These are phyloP conservation scores for Melikaiella ostensackeni DNA, from an alignment of 2,888 invertebrate species.

Conservation along the genomic window DNA sequence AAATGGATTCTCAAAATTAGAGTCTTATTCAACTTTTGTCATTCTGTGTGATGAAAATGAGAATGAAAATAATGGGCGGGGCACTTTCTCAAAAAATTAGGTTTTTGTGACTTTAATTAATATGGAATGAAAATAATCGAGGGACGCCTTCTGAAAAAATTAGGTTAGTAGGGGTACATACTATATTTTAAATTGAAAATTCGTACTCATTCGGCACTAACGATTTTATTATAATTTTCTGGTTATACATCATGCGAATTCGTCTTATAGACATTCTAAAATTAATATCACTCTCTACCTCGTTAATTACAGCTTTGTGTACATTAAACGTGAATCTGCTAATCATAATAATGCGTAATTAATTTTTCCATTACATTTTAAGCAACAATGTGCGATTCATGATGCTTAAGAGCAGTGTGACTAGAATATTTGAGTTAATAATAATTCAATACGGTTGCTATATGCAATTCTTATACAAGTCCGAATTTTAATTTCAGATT, in stretches of 20 bases:
- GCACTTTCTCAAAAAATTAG: no score
- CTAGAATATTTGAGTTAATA: conserved; percentile 22
- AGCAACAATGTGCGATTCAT: conserved; percentile 33
- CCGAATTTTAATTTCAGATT: neutral
- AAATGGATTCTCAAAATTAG: no score
- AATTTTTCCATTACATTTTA: conserved; percentile 20
- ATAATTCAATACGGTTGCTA: conserved; percentile 5
- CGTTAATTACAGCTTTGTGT: conserved; percentile 57
- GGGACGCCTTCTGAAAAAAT: no score
- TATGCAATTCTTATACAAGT: neutral
- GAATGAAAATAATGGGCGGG: no score
- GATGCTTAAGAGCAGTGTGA: conserved; percentile 16
- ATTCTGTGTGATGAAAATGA: no score
- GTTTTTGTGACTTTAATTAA: no score
- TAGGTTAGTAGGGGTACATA: no score
- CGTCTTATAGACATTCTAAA: conserved; percentile 53
- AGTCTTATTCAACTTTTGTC: no score
- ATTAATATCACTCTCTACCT: conserved; percentile 50
- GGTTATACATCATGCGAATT: conserved; percentile 62
- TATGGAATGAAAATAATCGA: no score
- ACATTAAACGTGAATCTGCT: conserved; percentile 44
- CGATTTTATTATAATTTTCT: conserved; percentile 69
- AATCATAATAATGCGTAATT: conserved; percentile 32
- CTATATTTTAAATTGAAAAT: neutral
- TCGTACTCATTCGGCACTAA: conserved; percentile 57